Evolutionary conservation across 2,113 vertebrate genomes (phyloP).

Genomic region (Centropus unirufus): DNA sequence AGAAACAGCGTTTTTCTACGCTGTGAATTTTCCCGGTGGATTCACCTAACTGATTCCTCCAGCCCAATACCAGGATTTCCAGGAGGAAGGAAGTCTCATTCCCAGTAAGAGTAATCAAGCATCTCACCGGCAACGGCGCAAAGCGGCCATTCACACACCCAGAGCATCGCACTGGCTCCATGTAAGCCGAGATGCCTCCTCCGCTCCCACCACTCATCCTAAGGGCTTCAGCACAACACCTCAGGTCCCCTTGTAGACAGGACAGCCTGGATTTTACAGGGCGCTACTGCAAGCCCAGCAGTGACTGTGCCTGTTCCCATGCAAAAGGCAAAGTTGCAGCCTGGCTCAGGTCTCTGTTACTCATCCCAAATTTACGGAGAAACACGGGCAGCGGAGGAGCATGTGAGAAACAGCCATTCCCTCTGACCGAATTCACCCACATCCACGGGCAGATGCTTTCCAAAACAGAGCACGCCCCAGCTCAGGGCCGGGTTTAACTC

Average conservation of each 20-base stretch:
- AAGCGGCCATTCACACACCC: rapidly evolving
- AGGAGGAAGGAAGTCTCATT: slow-evolving; percentile 37
- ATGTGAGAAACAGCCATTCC: rapidly evolving
- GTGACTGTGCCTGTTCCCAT: rapidly evolving
- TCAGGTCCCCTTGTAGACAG: neutral
- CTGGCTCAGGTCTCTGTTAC: neutral
- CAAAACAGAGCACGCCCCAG: neutral
- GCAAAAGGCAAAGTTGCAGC: neutral
- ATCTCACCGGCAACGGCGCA: rapidly evolving
- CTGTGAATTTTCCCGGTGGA: neutral
- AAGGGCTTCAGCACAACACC: neutral
- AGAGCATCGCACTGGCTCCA: rapidly evolving
- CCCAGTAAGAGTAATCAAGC: neutral
- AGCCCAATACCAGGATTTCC: neutral
- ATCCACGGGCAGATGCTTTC: neutral
- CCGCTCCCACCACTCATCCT: rapidly evolving
- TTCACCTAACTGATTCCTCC: neutral
- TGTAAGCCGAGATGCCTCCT: rapidly evolving
- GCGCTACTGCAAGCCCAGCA: neutral
- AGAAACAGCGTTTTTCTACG: neutral
- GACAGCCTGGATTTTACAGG: neutral
- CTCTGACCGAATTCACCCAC: neutral
- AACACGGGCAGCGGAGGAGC: neutral
- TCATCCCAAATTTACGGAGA: rapidly evolving
- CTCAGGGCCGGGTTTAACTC: neutral